Conservation (phyloP, 2,113 vertebrate species). For the Dicrurus megarhynchus region DNA sequence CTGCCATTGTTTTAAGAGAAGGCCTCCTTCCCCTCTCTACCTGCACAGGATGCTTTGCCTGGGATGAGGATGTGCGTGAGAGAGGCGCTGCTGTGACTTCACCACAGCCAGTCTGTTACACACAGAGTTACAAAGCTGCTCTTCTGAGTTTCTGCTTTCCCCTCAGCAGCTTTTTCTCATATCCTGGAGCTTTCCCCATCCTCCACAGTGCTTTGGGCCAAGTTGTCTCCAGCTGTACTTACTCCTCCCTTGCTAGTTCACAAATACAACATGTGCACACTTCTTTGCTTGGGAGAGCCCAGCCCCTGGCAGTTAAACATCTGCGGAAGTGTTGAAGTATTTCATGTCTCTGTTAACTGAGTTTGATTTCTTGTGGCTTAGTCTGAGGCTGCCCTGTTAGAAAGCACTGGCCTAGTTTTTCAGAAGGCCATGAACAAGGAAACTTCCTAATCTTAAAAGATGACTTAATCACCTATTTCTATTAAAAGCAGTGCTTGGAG, state of each 20-base stretch:
- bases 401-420: background rate
- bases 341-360: background rate
- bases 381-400: background rate
- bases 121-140: background rate
- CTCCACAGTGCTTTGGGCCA: background rate
- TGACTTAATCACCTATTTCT: background rate
- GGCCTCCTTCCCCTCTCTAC: background rate
- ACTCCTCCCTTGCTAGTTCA: background rate
- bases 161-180: background rate
- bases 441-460: background rate
- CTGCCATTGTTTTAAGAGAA: background rate
- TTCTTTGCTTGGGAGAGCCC: background rate
- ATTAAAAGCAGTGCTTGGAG: background rate
- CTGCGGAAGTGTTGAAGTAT: background rate
- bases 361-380: background rate
- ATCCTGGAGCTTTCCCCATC: background rate
- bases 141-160: background rate
- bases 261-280: fast-evolving
- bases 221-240: background rate
- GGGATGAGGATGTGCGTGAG: background rate
- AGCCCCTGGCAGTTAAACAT: background rate
- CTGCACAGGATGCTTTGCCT: fast-evolving
- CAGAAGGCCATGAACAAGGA: background rate
- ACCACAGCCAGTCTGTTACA: fast-evolving
- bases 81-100: fast-evolving